Evolutionary conservation across 35 echinoderm and acorn worm species (phyloP).

Genomic region (Eucidaris tribuloides): DNA sequence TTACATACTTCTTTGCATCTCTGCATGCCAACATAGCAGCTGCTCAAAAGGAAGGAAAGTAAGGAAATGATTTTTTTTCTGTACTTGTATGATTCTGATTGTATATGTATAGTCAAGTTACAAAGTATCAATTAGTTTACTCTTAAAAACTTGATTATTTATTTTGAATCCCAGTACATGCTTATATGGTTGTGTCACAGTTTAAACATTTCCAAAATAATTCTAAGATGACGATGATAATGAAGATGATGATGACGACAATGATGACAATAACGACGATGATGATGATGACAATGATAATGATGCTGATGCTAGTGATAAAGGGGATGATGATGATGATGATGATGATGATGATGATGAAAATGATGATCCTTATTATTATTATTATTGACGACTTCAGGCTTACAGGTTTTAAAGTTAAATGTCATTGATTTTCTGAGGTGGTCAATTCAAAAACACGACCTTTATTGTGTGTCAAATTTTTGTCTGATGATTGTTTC

Average conservation of each 20-base stretch:
- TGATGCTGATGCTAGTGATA: too few species aligned
- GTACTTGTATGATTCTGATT: background rate
- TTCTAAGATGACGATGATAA: background rate
- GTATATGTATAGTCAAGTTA: background rate
- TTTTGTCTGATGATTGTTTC: background rate
- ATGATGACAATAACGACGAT: too few species aligned
- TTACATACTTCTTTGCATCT: slow-evolving; percentile 79
- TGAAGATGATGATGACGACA: too few species aligned
- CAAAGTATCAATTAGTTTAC: background rate
- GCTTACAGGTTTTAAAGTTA: background rate
- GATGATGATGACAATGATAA: too few species aligned
- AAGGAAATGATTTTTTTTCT: background rate
- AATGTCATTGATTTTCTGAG: background rate
- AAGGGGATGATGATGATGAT: too few species aligned
- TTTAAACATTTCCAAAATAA: background rate
- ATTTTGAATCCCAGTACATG: background rate
- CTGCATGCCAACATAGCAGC: slow-evolving; percentile 64
- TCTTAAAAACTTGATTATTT: background rate
- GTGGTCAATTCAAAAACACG: background rate
- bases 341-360: too few species aligned
- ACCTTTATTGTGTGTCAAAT: background rate
- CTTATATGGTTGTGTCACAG: background rate
- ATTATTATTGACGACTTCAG: background rate
- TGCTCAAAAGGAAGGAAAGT: slow-evolving; percentile 93
- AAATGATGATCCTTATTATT: background rate